These are phyloP conservation scores for Galeopsomyia nigrocyanea DNA, from an alignment of 2,888 invertebrate species.

Conservation along the genomic window DNA sequence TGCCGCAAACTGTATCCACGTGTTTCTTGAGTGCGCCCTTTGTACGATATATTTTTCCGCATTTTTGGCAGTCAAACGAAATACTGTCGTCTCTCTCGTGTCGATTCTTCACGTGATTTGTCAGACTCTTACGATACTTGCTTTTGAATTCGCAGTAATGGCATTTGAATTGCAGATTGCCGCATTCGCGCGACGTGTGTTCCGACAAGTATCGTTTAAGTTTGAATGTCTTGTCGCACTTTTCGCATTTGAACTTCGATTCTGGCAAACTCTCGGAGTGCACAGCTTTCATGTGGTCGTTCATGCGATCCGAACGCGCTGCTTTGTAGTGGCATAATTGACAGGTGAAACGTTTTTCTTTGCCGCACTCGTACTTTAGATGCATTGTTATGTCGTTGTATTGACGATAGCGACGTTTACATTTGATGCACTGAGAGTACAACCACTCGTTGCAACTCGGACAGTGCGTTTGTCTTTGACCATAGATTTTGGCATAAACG, in stretches of 20 bases:
- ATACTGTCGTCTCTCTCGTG: slow-evolving; percentile 8
- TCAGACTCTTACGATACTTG: slow-evolving; percentile 9
- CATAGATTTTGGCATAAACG: slow-evolving; percentile 1
- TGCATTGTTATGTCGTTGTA: slow-evolving; percentile 39
- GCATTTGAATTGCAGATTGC: background rate
- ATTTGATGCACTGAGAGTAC: slow-evolving; percentile 10
- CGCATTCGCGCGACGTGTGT: slow-evolving; percentile 7
- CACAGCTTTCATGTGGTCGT: slow-evolving; percentile 9
- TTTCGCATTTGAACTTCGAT: background rate
- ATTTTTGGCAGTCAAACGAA: background rate
- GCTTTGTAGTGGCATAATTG: slow-evolving; percentile 3
- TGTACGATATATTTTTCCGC: slow-evolving; percentile 7
- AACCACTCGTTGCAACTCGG: background rate
- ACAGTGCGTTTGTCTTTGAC: slow-evolving; percentile 12
- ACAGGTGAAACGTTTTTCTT: slow-evolving; percentile 9
- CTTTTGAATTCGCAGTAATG: slow-evolving; percentile 19
- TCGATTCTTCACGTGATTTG: slow-evolving; percentile 6
- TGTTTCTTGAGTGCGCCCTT: slow-evolving; percentile 13
- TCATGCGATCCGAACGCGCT: slow-evolving; percentile 1
- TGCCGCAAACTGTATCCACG: slow-evolving; percentile 10
- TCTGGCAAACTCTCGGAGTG: background rate
- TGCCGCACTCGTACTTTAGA: slow-evolving; percentile 24
- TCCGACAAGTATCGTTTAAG: background rate
- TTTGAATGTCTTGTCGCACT: slow-evolving; percentile 11
- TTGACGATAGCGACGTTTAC: slow-evolving; percentile 14